A percentile compares a stretch with the other conserved stretches of the same genome.
phyloP scores from a whole-genome alignment of 2,113 vertebrate species.

The Microtus oregoni region DNA sequence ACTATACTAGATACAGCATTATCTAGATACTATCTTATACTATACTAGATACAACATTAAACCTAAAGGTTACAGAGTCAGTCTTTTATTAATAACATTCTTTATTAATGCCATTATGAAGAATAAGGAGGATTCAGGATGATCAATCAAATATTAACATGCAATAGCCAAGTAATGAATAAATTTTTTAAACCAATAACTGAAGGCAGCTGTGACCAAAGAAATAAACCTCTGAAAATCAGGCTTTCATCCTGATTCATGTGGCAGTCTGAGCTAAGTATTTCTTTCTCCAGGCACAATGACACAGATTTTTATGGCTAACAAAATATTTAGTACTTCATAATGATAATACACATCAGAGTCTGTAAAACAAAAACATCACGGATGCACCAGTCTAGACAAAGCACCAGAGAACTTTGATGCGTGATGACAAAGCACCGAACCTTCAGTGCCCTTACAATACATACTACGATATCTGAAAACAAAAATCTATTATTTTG shows the following conservation, averaged over 20 bases:
- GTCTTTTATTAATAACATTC: background rate
- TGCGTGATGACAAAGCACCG: accelerated
- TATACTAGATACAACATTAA: background rate
- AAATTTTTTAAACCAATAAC: background rate
- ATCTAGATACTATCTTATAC: background rate
- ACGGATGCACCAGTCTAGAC: background rate
- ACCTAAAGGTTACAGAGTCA: background rate
- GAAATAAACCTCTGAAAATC: background rate
- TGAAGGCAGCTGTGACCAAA: background rate
- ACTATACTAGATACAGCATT: background rate
- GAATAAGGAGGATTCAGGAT: background rate
- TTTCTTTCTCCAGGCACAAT: constrained; percentile 24
- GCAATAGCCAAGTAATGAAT: background rate
- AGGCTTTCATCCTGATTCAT: background rate
- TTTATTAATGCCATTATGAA: background rate
- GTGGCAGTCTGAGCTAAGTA: background rate
- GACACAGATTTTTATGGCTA: background rate
- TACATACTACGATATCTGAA: background rate
- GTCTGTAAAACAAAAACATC: background rate
- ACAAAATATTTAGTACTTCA: background rate
- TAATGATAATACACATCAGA: background rate
- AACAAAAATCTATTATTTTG: background rate
- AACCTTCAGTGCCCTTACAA: background rate
- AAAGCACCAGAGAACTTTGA: background rate
- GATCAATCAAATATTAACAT: background rate